Conservation (phyloP, 2,797 vertebrate species). For the Cossypha polioptera region DNA sequence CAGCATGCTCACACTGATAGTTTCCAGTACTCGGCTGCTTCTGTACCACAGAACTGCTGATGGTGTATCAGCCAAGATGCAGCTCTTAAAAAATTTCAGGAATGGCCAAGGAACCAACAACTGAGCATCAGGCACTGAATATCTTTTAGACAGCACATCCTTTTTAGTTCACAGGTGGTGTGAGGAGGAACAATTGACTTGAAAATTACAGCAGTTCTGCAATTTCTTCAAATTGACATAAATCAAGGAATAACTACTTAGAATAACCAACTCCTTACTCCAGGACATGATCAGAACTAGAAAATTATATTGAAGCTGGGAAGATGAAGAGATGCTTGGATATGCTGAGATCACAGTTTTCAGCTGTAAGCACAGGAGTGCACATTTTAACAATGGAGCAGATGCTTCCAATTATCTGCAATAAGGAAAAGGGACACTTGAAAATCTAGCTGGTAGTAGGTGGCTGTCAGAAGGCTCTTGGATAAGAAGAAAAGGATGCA, state of each 20-base stretch:
- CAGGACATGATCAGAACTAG: background rate
- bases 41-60: background rate
- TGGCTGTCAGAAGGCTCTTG: background rate
- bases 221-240: background rate
- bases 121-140: background rate
- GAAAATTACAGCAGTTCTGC: background rate
- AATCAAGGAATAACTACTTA: conserved; percentile 9
- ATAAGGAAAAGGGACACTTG: background rate
- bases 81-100: background rate
- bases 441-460: conserved; percentile 1
- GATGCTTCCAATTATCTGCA: conserved; percentile 37
- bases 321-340: background rate
- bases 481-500: background rate
- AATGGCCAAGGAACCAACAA: background rate
- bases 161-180: conserved; percentile 4
- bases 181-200: background rate
- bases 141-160: background rate
- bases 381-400: background rate
- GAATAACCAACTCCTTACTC: conserved; percentile 19
- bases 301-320: background rate
- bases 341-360: conserved; percentile 14
- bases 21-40: accelerated
- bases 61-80: background rate
- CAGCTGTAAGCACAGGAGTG: background rate
- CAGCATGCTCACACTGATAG: accelerated